Evolutionary conservation across 2,888 invertebrate species (phyloP), one percentile per base, ranked within the genome.

Genomic region (Lepetodrilus schrolli): DNA sequence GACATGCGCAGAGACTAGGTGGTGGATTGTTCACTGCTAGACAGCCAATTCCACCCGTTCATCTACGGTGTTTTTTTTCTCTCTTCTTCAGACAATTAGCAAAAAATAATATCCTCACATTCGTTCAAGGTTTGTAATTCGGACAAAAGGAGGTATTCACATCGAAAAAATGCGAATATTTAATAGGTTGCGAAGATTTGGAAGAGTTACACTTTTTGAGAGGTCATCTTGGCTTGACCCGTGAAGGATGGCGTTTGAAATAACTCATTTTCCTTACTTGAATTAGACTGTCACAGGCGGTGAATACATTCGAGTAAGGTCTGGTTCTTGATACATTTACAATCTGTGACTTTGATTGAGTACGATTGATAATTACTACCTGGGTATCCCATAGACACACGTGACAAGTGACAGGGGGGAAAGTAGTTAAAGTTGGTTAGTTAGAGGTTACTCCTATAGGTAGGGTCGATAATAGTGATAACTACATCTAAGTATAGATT

Each of bases 261-360:
- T 58, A 23, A 17, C 30, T 30, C 58, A 58, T 58, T 58, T 30
- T 58, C 17, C 58, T n/a, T 58, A n/a, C 17, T 34, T 58, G 30
- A 58, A 58, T 58, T 58, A 34, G 58, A 58, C 58, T 58, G 58
- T 58, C 58, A 58, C 58, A 30, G 30, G 13, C 4, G 58, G 4
- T 58, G 58, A 58, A 58, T 30, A 58, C 30, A 58, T 58, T 58
- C 58, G 58, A 58, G 30, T 58, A 34, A 58, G 58, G 58, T 58
- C 58, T 13, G 34, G 26, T 26, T 30, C n/a, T 58, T 17, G 58
- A 58, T 30, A 30, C 30, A 34, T 30, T 34, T 58, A 23, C 58
- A 58, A 58, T 58, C 58, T 58, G 58, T 58, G 58, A 58, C 58
- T 58, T 58, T 58, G 58, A 58, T 58, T 58, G 34, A 58, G 34